These are phyloP conservation scores for Pocillopora meandrina DNA, from an alignment of 92 coral and sea anemone genomes.

Conservation along the genomic window DNA sequence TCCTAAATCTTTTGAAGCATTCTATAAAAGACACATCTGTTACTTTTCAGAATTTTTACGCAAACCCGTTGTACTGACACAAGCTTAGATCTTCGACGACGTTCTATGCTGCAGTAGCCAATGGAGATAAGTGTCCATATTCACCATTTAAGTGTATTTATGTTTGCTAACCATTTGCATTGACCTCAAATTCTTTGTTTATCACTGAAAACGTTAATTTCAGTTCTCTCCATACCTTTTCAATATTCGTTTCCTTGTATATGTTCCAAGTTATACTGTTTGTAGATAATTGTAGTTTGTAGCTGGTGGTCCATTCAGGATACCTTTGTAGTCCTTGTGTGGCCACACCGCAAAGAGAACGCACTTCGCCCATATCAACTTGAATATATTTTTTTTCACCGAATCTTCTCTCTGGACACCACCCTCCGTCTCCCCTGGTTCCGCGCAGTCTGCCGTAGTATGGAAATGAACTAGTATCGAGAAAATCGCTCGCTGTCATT, in stretches of 20 bases:
- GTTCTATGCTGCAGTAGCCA: no score
- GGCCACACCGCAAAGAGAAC: slow-evolving; percentile 15
- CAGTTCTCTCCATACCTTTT: not conserved
- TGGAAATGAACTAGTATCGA: not conserved
- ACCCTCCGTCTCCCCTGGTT: not conserved
- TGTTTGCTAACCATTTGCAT: no score
- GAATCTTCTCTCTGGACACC: not conserved
- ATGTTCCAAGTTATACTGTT: not conserved
- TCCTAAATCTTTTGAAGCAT: no score
- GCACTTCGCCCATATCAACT: slow-evolving; percentile 12
- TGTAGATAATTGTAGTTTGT: not conserved
- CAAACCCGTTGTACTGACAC: no score
- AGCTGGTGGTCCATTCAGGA: not conserved
- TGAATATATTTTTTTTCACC: not conserved
- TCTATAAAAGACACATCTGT: no score
- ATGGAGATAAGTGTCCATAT: no score
- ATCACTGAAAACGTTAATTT: not conserved
- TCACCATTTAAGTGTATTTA: no score
- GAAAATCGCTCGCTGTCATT: not conserved
- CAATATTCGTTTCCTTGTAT: not conserved
- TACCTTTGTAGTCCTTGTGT: not conserved
- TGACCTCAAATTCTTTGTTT: no score
- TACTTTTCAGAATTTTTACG: no score
- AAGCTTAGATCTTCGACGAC: no score
- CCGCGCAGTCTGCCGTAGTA: slow-evolving; percentile 3